Base-by-base conservation (phyloP, 2,888 invertebrate species). In the Hydroisotoma schaefferi region DNA sequence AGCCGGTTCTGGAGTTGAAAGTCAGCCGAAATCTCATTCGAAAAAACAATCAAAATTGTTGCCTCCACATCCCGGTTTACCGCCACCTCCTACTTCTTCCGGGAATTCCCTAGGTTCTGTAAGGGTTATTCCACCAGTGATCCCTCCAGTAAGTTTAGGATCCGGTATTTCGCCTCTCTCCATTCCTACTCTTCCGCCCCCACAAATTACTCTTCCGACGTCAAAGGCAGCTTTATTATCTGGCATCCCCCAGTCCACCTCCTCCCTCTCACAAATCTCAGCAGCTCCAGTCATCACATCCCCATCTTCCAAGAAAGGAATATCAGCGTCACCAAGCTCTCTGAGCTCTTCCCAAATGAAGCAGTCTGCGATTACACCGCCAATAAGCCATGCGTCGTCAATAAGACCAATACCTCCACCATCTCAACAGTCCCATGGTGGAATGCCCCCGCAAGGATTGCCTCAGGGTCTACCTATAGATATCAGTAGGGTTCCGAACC, bases 401-500 rank as follows among this genome's bases (percentile, higher is more conserved):
- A 29, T 46, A 28, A 58, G 23, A 29, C 63, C 60, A 10, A 54
- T 57, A 8, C 56, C 59, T 1, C 59, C 63, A 5, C 63, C 59
- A 2, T 38, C 57, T 12, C 52, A 56, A 20, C 63, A 63, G 46
- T 53, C 56, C 48, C 59, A 56, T 49, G 55, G 56, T 55, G 46
- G 22, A 23, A 3, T 46, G 5, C 6, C 20, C 6, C 20, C 46
- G 15, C 46, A 46, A 25, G 54, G 54, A 5, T 22, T 29, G 18
- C 54, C 54, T 8, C 57, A 52, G 4, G 59, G 61, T 25, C 43
- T 70, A 28, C 63, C 68, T 2, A 38, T 62, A 26, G 69, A 69
- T 27, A 67, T 69, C 25, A 62, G 63, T 18, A 52, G 69, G 27
- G 60, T 67, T 20, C 63, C 64, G 22, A 64, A 68, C 49, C 68